Evolutionary conservation across 2,797 vertebrate species (phyloP).

Genomic region (Ibycter americanus): DNA sequence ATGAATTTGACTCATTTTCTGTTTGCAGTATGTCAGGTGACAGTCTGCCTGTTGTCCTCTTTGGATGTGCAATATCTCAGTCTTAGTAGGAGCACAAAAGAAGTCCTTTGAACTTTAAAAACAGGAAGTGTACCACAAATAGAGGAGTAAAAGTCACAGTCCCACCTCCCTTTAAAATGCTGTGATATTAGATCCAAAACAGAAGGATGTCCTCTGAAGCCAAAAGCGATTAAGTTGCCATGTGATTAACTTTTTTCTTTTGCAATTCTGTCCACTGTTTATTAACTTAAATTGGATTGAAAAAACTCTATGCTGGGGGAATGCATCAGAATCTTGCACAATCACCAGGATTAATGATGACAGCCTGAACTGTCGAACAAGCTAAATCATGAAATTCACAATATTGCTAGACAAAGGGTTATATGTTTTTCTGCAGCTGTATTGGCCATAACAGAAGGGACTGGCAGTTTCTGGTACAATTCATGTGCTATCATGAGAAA

Average conservation of each 20-base stretch:
- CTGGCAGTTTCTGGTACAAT: neutral
- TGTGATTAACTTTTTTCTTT: conserved; percentile 3
- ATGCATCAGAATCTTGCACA: neutral
- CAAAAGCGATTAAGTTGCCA: neutral
- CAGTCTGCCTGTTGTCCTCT: neutral
- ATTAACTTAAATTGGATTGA: conserved; percentile 25
- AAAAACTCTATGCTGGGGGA: neutral
- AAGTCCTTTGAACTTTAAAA: neutral
- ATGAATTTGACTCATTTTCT: neutral
- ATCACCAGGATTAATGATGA: conserved; percentile 19
- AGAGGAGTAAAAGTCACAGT: neutral
- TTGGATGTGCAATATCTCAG: neutral
- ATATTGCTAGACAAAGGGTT: conserved; percentile 8
- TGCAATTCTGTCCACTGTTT: conserved; percentile 12
- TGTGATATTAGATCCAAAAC: neutral
- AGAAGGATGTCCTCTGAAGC: neutral
- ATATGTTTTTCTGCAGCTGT: neutral
- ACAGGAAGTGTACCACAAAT: neutral
- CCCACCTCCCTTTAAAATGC: neutral
- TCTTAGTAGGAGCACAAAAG: neutral
- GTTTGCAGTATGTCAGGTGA: neutral
- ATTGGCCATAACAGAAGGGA: neutral
- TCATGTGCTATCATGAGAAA: neutral
- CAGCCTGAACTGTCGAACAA: neutral
- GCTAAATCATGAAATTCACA: neutral